A percentile compares a stretch with the other conserved stretches of the same genome.
These are phyloP conservation scores for Oceanodroma tethys DNA, from an alignment of 2,113 vertebrate genomes.

Conservation along the genomic window DNA sequence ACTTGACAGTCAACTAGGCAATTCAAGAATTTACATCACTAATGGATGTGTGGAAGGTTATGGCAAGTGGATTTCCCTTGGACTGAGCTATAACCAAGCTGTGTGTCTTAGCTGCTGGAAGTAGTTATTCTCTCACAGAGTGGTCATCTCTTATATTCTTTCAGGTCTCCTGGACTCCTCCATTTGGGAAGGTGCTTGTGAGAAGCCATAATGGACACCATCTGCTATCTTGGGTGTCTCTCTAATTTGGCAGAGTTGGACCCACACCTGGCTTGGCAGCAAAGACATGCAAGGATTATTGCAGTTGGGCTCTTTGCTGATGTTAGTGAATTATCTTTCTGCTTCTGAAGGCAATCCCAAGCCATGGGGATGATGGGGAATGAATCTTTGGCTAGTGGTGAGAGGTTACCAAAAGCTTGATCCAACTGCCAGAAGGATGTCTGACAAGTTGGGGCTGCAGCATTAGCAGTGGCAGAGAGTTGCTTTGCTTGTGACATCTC, in stretches of 20 bases:
- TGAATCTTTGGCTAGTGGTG: background rate
- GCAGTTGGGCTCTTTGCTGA: background rate
- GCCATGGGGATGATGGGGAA: background rate
- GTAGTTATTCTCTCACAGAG: fast-evolving
- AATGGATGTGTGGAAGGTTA: background rate
- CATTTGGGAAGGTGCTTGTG: background rate
- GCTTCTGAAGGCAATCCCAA: background rate
- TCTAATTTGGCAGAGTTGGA: background rate
- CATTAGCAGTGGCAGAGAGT: background rate
- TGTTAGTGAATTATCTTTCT: background rate
- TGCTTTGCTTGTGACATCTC: background rate
- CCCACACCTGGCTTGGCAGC: background rate
- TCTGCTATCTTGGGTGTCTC: background rate
- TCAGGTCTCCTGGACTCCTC: background rate
- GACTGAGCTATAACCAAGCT: background rate
- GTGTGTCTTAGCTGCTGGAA: background rate
- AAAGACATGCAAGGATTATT: background rate
- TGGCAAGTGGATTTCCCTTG: background rate
- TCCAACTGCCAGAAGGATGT: background rate
- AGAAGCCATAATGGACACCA: background rate
- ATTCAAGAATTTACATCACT: background rate
- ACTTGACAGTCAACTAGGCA: background rate
- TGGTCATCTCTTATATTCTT: background rate
- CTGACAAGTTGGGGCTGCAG: background rate
- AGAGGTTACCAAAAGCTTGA: background rate